These are phyloP conservation scores for Drosophila persimilis DNA, from an alignment of 1,140 invertebrate species.

Conservation along the genomic window DNA sequence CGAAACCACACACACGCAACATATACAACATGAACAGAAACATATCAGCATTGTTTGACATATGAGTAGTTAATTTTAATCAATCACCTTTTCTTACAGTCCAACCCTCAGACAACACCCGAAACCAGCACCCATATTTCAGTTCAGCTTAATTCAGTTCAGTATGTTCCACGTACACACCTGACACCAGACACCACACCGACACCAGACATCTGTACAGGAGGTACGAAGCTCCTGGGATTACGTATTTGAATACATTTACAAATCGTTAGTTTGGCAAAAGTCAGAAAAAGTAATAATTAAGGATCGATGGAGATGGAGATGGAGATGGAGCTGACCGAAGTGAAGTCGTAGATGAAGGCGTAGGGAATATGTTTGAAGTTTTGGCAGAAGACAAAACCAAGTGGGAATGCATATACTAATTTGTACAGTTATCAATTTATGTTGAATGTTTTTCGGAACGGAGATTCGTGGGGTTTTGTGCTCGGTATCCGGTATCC, in stretches of 20 bases:
- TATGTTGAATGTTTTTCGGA: slow-evolving; percentile 49
- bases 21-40: slow-evolving; percentile 67
- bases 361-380: slow-evolving; percentile 69
- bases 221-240: neutral
- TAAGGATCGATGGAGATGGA: slow-evolving; percentile 8
- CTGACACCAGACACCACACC: no score
- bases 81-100: slow-evolving; percentile 1
- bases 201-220: neutral
- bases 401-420: slow-evolving; percentile 29
- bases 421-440: slow-evolving; percentile 58
- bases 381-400: slow-evolving; percentile 42
- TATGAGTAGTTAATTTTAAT: slow-evolving; percentile 49
- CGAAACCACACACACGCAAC: slow-evolving; percentile 40
- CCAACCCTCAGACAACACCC: slow-evolving; percentile 12
- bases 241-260: slow-evolving; percentile 11
- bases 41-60: slow-evolving; percentile 75
- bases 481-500: slow-evolving; percentile 34
- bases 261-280: slow-evolving; percentile 44
- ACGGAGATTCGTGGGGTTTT: slow-evolving; percentile 35
- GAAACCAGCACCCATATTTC: neutral
- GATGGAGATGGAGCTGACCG: neutral
- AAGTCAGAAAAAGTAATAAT: slow-evolving; percentile 22
- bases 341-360: slow-evolving; percentile 16
- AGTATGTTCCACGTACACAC: slow-evolving; percentile 5
- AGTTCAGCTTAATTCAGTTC: slow-evolving; percentile 10